Evolutionary conservation across 64 coral and sea anemone species (phyloP), one percentile per base, ranked within the genome.

Genomic region (Anthopleura sola): DNA sequence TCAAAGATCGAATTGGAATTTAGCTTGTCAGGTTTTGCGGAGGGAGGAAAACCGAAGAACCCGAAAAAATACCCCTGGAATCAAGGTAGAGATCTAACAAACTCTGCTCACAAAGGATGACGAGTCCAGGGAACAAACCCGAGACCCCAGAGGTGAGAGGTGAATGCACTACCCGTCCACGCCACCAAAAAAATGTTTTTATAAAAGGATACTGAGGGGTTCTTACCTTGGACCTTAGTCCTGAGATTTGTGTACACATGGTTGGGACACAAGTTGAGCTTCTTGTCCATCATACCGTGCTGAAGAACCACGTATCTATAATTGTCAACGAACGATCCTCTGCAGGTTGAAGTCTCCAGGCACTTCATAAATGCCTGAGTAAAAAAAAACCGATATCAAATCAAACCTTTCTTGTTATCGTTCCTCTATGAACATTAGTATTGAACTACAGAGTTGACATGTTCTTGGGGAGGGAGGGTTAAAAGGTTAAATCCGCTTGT

Each of bases 251-350:
- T 68, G 32, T 87, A 92, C 12, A 20, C 21, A 54, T 92, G 90
- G 36, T 89, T 60, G 46, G 78, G 94, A 62, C 94, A 96, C 47
- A 92, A 60, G 6, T 60, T 38, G 11, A 82, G 68, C 38, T 90
- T 92, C 49, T 90, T 89, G 55, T 96, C 94, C 94, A 96, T 92
- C 64, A 96, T 89, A 14, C 90, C 94, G 26, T 96, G 94, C 48
- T 96, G 86, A 36, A 96, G 66, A 18, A 96, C 90, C n/a, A 96
- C 94, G 49, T 90, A 96, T 36, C 94, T 91, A 36, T 89, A 89
- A 3, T 92, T 36, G 49, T 86, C 23, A 51, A 96, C 47, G 37
- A 92, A 96, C 8, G 87, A 5, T 4, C 87, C 94, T 18, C 75
- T 62, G 40, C 31, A 75, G 14, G 40, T 90, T 10, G 32, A 55